These are phyloP conservation scores for Cheilosia variabilis DNA, from an alignment of 2,888 invertebrate genomes.

Conservation along the genomic window DNA sequence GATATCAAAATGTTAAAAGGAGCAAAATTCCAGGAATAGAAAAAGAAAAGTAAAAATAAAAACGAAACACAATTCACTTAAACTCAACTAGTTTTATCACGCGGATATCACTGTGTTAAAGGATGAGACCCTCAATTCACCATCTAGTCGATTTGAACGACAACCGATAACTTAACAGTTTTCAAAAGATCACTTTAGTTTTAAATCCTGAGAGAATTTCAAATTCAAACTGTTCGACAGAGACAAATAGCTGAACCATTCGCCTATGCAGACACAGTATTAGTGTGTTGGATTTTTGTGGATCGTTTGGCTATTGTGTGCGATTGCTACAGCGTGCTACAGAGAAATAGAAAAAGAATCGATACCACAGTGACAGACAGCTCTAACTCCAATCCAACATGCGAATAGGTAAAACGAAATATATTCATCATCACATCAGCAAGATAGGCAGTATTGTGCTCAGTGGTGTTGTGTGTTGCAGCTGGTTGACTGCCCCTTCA, in stretches of 20 bases:
- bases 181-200: slow-evolving; percentile 73
- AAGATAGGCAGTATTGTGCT: slow-evolving; percentile 8
- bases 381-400: slow-evolving; percentile 54
- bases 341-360: slow-evolving; percentile 61
- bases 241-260: slow-evolving; percentile 33
- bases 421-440: slow-evolving; percentile 53
- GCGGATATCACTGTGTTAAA: slow-evolving; percentile 50
- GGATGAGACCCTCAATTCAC: slow-evolving; percentile 42
- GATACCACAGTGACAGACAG: slow-evolving; percentile 59
- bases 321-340: slow-evolving; percentile 43
- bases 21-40: neutral
- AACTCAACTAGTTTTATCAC: slow-evolving; percentile 47
- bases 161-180: slow-evolving; percentile 76
- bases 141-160: slow-evolving; percentile 76
- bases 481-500: slow-evolving; percentile 13
- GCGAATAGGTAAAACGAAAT: slow-evolving; percentile 53
- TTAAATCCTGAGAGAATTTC: slow-evolving; percentile 74
- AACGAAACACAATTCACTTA: neutral
- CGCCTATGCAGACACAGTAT: neutral
- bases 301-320: slow-evolving; percentile 38
- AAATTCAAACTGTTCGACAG: slow-evolving; percentile 51
- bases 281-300: neutral
- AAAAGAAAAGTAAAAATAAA: neutral
- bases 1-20: neutral
- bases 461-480: neutral